Base-by-base conservation (phyloP, 2,113 vertebrate species). In the Calyptomena viridis region DNA sequence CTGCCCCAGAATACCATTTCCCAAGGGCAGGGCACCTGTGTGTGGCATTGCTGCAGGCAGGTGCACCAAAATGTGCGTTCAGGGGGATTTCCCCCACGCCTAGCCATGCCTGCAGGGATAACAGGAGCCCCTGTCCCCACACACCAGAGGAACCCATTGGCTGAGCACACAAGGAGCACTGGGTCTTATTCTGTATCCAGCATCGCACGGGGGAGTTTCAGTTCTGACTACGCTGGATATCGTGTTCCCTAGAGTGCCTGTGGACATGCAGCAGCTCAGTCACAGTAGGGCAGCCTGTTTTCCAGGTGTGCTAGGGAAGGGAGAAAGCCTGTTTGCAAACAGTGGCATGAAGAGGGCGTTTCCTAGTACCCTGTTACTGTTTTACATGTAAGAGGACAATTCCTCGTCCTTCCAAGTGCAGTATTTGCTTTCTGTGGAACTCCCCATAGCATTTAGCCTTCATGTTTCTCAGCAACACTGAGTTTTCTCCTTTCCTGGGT, bases 401-500 rank as follows among this genome's bases (percentile, higher is more conserved):
- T 47, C 76, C 37, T 87, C 74, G 30, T 71, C 55, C 47, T 95
- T 79, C 68, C 64, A 84, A 69, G 28, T 67, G 44, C 11, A 72
- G 49, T 9, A 17, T 53, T 86, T 90, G 62, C 83, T 75, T 90
- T 83, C 84, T 59, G 85, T 22, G 27, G 64, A 52, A 73, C 46
- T 95, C 46, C 72, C 86, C 50, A 8, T 24, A 79, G 68, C 64
- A 92, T 63, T 47, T 63, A 91, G 50, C 69, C 39, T 71, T 71
- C 13, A 1, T 58, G 75, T 89, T 89, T 93, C 84, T 95, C 89
- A 86, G 83, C 73, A 92, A 66, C 78, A 71, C 50, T 87, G 79
- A 64, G 42, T 79, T 68, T 81, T 94, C 63, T 68, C 23, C 64
- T 85, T 94, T 92, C 68, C 79, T 92, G 74, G 52, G 37, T 90